Conservation (phyloP, 2,888 invertebrate species). For the Amblyteles armatorius region DNA sequence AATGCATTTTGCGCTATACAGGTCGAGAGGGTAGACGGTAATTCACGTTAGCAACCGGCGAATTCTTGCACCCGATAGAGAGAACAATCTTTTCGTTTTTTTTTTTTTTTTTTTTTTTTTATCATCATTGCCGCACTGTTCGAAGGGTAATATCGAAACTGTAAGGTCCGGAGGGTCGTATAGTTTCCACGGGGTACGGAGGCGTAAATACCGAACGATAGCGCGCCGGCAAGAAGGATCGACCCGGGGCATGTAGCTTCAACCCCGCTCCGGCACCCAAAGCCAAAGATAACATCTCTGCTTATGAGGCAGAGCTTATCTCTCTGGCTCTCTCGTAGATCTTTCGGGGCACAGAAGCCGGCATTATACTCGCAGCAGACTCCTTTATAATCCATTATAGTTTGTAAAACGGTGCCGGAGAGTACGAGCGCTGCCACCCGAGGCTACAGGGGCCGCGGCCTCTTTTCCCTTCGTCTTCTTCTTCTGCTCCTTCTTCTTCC, state of each 20-base stretch:
- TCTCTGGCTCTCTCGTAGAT: conserved; percentile 72
- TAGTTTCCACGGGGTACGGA: not conserved
- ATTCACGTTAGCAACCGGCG: conserved; percentile 48
- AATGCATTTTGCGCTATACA: conserved; percentile 61
- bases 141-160: not conserved
- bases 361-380: conserved; percentile 71
- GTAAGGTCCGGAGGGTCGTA: not conserved
- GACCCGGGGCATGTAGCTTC: conserved; percentile 69
- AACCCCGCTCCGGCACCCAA: conserved; percentile 39
- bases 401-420: conserved; percentile 71
- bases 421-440: conserved; percentile 22
- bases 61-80: conserved; percentile 43
- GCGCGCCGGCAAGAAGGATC: conserved; percentile 69
- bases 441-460: conserved; percentile 33
- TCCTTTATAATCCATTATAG: conserved; percentile 76
- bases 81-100: conserved; percentile 5
- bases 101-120: conserved; percentile 24
- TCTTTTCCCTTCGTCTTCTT: not conserved
- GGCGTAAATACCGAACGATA: conserved; percentile 38
- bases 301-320: conserved; percentile 79
- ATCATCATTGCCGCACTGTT: not conserved
- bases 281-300: conserved; percentile 75
- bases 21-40: conserved; percentile 43
- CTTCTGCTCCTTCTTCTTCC: not conserved
- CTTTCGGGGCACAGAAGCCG: conserved; percentile 74